Conservation (phyloP, 2,113 vertebrate genomes). For the Coturnix japonica region DNA sequence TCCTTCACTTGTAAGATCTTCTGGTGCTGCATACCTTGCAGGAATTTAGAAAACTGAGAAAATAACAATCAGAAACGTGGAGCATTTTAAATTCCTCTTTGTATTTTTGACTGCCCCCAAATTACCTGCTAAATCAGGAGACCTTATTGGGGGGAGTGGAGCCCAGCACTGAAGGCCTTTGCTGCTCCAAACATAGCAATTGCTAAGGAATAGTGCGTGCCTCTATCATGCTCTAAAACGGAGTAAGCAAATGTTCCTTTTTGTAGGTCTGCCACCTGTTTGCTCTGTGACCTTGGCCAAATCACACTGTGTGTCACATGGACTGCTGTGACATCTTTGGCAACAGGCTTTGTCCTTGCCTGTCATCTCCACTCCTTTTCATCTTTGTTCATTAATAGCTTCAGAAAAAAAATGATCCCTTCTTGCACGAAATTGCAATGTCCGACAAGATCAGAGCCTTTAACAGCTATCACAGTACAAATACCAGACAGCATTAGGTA, state of each 20-base stretch:
- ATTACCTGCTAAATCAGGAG: neutral
- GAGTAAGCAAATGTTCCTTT: neutral
- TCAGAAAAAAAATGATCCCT: neutral
- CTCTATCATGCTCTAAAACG: neutral
- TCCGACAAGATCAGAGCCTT: neutral
- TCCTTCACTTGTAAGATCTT: conserved; percentile 90
- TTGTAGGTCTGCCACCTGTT: neutral
- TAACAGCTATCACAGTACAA: accelerated
- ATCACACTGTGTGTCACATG: neutral
- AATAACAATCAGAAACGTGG: neutral
- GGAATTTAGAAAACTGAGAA: conserved; percentile 92
- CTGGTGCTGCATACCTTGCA: conserved; percentile 89
- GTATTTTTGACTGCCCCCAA: neutral
- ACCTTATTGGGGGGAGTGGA: neutral
- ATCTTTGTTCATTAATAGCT: neutral
- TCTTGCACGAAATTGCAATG: neutral
- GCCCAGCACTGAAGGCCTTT: neutral
- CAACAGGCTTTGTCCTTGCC: neutral
- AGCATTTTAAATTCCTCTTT: neutral
- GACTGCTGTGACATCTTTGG: neutral
- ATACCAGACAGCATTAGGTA: neutral
- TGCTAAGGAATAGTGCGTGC: neutral
- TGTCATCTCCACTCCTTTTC: neutral
- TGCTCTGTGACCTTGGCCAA: neutral
- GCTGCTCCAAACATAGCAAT: neutral